Conservation (phyloP, 2,797 vertebrate species). For the Moxostoma hubbsi region DNA sequence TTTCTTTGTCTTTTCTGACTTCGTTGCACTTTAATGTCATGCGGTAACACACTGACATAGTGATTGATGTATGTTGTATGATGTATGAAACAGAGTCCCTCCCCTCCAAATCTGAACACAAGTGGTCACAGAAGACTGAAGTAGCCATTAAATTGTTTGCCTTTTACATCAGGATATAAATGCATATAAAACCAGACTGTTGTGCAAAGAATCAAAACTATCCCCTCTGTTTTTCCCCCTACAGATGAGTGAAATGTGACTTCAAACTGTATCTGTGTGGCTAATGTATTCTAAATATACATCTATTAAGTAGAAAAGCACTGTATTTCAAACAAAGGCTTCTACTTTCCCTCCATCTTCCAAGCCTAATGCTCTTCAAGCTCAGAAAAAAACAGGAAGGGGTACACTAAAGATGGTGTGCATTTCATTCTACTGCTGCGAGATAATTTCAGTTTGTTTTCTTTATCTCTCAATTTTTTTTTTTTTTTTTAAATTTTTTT, state of each 20-base stretch:
- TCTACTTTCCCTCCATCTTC: slow-evolving; percentile 20
- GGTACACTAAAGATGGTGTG: slow-evolving; percentile 11
- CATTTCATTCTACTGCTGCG: too few species aligned
- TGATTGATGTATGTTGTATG: too few species aligned
- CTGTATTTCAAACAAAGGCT: slow-evolving; percentile 42
- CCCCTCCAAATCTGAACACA: too few species aligned
- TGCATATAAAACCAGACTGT: neutral
- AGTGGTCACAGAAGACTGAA: too few species aligned
- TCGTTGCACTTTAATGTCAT: too few species aligned
- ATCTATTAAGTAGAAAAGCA: neutral
- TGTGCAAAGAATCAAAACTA: neutral
- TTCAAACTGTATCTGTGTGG: neutral
- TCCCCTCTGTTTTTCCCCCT: neutral
- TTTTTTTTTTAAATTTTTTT: too few species aligned
- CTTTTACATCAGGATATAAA: neutral
- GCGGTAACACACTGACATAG: too few species aligned
- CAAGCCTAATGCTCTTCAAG: slow-evolving; percentile 14
- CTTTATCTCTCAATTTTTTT: slow-evolving; percentile 59
- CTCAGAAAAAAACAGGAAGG: slow-evolving; percentile 5
- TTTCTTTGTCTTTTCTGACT: too few species aligned
- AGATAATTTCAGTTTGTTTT: slow-evolving; percentile 62
- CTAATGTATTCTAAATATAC: slow-evolving; percentile 1
- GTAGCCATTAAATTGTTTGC: neutral
- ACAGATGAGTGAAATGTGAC: too few species aligned
- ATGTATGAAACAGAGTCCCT: too few species aligned